These are phyloP conservation scores for Torymus texanus DNA, from an alignment of 2,888 invertebrate genomes.

Conservation along the genomic window DNA sequence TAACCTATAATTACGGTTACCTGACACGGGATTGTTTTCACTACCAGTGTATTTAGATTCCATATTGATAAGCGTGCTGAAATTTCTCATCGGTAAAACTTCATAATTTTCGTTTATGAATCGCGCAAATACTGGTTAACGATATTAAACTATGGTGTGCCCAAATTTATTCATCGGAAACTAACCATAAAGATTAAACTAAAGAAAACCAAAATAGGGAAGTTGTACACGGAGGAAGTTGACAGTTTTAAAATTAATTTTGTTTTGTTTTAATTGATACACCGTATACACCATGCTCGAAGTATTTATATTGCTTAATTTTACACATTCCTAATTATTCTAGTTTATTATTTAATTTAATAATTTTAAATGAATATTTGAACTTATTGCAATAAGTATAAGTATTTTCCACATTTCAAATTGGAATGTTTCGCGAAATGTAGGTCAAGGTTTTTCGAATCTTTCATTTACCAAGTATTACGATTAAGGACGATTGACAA, in stretches of 20 bases:
- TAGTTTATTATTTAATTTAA: too few species aligned
- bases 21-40: conserved; percentile 16
- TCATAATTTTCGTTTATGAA: conserved; percentile 33
- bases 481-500: too few species aligned
- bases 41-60: conserved; percentile 18
- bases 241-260: conserved; percentile 33
- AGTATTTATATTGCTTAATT: too few species aligned
- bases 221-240: conserved; percentile 23
- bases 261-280: conserved; percentile 52
- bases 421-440: too few species aligned
- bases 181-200: conserved; percentile 6
- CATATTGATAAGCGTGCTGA: conserved; percentile 11
- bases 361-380: too few species aligned
- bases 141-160: background rate
- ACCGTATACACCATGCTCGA: conserved; percentile 38
- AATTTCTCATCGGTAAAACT: conserved; percentile 34
- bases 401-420: too few species aligned
- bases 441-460: too few species aligned
- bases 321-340: too few species aligned
- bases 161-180: conserved; percentile 20
- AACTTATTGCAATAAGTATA: too few species aligned
- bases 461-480: too few species aligned
- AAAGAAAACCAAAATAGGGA: conserved; percentile 6
- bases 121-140: background rate
- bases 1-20: background rate